Evolutionary conservation across 2,888 invertebrate genomes (phyloP), one percentile per base, ranked within the genome.

Genomic region (Coenonympha glycerion): DNA sequence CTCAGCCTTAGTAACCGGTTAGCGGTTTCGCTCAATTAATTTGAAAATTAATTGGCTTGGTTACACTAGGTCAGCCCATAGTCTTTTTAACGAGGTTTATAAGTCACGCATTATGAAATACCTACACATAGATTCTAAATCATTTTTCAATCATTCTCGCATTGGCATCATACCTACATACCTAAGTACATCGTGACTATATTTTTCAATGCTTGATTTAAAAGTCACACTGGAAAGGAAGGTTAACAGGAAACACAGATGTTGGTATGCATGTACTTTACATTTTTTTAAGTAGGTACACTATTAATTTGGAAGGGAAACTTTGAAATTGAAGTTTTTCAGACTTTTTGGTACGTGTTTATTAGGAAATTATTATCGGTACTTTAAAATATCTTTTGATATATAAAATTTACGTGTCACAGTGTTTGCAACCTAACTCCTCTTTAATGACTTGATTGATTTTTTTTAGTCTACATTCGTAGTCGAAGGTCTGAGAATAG

Each of bases 11-110:
- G 56, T 59, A 72, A 84, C 84, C 81, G 77, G 84, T 84, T 79
- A 61, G 67, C 47, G 56, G 67, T 73, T 76, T 76, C 71, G 73
- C 72, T 73, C 73, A 78, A 81, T 80, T 79, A 79, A 78, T 77
- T 81, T 76, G 65, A 74, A 79, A 79, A 79, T 76, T 76, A 79
- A 79, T 84, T 80, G 71, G 68, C 76, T 69, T 71, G 66, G 66
- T 71, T n/a, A 72, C 69, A 75, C 66, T 64, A 70, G 74, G 73
- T 77, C 73, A 71, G 59, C 53, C 63, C 58, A 62, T 61, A 63
- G 62, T 65, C 64, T 66, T 59, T 31, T 53, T 73, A 76, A 69
- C 71, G 66, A 73, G 74, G 72, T 76, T 71, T 71, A 62, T 71
- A 71, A 73, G 71, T 67, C 71, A 71, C 59, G 55, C 64, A 67